A percentile compares a stretch with the other conserved stretches of the same genome.
These are phyloP conservation scores for Diogma glabrata DNA, from an alignment of 2,888 invertebrate genomes.

Conservation along the genomic window DNA sequence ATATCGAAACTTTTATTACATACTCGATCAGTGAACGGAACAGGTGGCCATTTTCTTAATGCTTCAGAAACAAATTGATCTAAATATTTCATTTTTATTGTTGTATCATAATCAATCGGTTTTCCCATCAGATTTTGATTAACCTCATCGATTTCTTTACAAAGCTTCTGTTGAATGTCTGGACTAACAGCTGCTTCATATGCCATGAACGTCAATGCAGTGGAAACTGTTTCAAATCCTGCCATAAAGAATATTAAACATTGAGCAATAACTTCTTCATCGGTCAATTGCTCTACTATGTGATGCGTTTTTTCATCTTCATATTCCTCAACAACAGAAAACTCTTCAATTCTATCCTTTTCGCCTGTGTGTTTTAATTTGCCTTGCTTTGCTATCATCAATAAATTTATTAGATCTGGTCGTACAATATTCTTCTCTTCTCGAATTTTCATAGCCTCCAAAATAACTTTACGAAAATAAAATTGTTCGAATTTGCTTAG, in stretches of 20 bases:
- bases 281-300: neutral
- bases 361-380: too few relatives aligned
- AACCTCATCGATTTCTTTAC: constrained; percentile 39
- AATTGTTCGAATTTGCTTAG: too few relatives aligned
- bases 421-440: constrained; percentile 36
- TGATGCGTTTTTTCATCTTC: constrained; percentile 13
- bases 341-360: too few relatives aligned
- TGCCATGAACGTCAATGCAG: constrained; percentile 39
- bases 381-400: constrained; percentile 40
- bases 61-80: constrained; percentile 48
- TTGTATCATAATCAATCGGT: too few relatives aligned
- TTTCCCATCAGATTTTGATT: too few relatives aligned
- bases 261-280: constrained; percentile 33
- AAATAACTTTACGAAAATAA: too few relatives aligned
- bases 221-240: constrained; percentile 41
- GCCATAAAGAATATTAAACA: constrained; percentile 44
- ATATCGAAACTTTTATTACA: constrained; percentile 40
- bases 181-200: constrained; percentile 47
- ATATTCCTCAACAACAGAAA: neutral
- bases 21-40: constrained; percentile 34
- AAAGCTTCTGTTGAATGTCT: constrained; percentile 43
- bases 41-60: constrained; percentile 40
- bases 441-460: too few relatives aligned
- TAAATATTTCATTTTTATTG: constrained; percentile 49
- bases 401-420: constrained; percentile 44